Conservation (phyloP, 1,140 invertebrate species). For the Mycetomoellerius zeteki region DNA sequence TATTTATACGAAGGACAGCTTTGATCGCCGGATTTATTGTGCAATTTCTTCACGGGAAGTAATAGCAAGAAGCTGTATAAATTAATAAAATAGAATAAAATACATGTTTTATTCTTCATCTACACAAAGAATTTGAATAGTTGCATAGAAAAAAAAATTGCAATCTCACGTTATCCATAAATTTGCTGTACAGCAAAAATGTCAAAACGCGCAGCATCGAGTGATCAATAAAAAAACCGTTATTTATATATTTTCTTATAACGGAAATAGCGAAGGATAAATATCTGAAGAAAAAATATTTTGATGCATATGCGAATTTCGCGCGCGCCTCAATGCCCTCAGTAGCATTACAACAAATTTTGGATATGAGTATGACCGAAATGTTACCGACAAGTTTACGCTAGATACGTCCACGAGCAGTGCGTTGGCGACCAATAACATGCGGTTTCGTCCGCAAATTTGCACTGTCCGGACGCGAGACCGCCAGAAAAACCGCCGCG, state of each 20-base stretch:
- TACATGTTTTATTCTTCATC: not conserved
- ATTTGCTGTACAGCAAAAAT: not conserved
- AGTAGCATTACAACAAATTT: slow-evolving; percentile 13
- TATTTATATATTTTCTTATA: not conserved
- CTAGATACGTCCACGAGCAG: slow-evolving; percentile 7
- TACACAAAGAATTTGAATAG: not conserved
- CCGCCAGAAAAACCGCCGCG: slow-evolving; percentile 57
- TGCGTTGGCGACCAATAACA: slow-evolving; percentile 48
- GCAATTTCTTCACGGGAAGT: not conserved
- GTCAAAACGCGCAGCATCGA: not conserved
- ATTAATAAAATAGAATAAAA: not conserved
- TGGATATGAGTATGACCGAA: not conserved
- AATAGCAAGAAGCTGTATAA: slow-evolving; percentile 11
- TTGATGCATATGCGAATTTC: not conserved
- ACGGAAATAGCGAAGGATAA: slow-evolving; percentile 29
- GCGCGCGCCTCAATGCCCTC: not conserved
- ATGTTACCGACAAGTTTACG: slow-evolving; percentile 34
- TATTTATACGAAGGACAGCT: not conserved
- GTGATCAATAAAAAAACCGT: not conserved
- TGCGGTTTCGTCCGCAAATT: slow-evolving; percentile 56
- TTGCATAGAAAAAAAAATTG: not conserved
- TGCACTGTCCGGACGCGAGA: slow-evolving; percentile 50
- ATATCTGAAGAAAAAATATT: not conserved
- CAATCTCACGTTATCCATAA: not conserved
- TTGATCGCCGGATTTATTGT: slow-evolving; percentile 10